These are phyloP conservation scores for Andrena dorsata DNA, from an alignment of 2,888 invertebrate genomes.

Conservation along the genomic window DNA sequence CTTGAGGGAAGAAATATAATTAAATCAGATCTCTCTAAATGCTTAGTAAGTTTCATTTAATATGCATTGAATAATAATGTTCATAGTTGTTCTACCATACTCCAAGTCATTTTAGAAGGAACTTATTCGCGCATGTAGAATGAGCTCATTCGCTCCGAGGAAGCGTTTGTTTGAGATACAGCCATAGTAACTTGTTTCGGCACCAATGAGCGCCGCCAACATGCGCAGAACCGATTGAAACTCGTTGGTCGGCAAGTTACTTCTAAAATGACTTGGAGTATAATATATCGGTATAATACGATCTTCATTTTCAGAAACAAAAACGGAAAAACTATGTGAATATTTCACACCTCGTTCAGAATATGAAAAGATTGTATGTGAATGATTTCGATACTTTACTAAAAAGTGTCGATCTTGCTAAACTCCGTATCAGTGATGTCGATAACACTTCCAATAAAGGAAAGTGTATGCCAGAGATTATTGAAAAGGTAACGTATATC, in stretches of 20 bases:
- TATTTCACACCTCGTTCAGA: neutral
- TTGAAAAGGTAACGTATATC: slow-evolving; percentile 17
- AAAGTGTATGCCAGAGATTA: neutral
- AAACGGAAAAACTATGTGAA: neutral
- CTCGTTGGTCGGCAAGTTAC: too few species aligned
- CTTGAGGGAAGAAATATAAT: neutral
- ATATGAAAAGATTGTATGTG: slow-evolving; percentile 11
- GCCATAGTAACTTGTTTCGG: too few species aligned
- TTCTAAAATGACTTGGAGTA: too few species aligned
- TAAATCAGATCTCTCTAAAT: neutral
- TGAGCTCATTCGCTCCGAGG: too few species aligned
- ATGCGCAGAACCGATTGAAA: too few species aligned
- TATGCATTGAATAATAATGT: neutral
- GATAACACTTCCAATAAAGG: neutral
- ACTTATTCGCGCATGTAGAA: too few species aligned
- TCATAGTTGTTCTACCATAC: neutral
- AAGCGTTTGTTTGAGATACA: too few species aligned
- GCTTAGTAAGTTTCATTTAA: slow-evolving; percentile 4
- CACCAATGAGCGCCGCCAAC: too few species aligned
- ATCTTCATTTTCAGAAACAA: neutral
- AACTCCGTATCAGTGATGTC: slow-evolving; percentile 4
- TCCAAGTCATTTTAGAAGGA: too few species aligned
- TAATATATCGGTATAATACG: neutral
- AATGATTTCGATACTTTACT: slow-evolving; percentile 9
- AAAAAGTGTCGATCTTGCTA: slow-evolving; percentile 6